Conservation (phyloP, 2,888 invertebrate genomes). For the Cheilosia soror region DNA sequence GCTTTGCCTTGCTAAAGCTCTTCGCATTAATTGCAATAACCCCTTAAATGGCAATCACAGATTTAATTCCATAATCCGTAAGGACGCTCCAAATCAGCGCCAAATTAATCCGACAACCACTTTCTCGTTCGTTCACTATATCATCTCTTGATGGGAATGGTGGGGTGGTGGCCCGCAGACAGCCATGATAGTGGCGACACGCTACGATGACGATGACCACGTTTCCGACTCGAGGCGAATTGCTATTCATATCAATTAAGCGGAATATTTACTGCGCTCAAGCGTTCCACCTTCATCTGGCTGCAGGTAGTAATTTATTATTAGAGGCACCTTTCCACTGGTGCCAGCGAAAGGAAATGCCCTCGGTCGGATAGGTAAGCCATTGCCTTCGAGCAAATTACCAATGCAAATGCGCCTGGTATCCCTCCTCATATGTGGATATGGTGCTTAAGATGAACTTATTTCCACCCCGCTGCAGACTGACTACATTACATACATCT, state of each 20-base stretch:
- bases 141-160: neutral
- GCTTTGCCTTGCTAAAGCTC: too few relatives aligned
- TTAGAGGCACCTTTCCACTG: neutral
- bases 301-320: slow-evolving; percentile 24
- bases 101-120: slow-evolving; percentile 31
- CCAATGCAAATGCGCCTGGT: slow-evolving; percentile 40
- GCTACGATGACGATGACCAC: slow-evolving; percentile 22
- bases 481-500: neutral
- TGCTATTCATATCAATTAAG: slow-evolving; percentile 53
- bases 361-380: slow-evolving; percentile 20
- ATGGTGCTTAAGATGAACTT: slow-evolving; percentile 23
- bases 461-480: neutral
- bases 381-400: slow-evolving; percentile 29
- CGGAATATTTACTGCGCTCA: slow-evolving; percentile 46
- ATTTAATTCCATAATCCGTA: slow-evolving; percentile 24
- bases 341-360: neutral
- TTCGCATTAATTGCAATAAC: too few relatives aligned
- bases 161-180: neutral
- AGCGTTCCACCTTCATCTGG: slow-evolving; percentile 13
- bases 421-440: slow-evolving; percentile 28
- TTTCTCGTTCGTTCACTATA: neutral
- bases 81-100: neutral
- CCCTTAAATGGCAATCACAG: neutral
- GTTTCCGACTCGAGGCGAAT: slow-evolving; percentile 32
- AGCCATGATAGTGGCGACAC: neutral